Evolutionary conservation across 2,888 invertebrate species (phyloP).

Genomic region (Nemoura dubitans): DNA sequence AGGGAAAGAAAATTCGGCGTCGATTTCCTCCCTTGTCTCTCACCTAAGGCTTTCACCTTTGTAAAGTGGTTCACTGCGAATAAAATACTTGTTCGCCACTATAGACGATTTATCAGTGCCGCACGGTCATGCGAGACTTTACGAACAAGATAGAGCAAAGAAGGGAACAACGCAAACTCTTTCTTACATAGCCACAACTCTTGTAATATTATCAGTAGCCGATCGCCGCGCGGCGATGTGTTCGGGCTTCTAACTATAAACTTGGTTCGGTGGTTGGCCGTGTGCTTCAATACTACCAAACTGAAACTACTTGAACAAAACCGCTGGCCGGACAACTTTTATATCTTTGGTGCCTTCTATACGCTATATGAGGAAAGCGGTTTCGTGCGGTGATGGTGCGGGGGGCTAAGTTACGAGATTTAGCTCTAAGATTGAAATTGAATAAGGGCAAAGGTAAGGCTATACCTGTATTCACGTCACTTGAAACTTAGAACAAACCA

Average conservation of each 20-base stretch:
- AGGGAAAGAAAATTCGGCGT: background rate
- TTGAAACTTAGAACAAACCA: slow-evolving; percentile 30
- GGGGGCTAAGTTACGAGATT: slow-evolving; percentile 10
- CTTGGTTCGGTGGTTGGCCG: background rate
- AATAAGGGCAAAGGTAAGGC: slow-evolving; percentile 27
- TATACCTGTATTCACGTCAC: slow-evolving; percentile 31
- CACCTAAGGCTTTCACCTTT: background rate
- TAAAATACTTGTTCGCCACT: slow-evolving; percentile 5
- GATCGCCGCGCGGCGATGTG: slow-evolving; percentile 35
- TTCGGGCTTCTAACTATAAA: slow-evolving; percentile 20
- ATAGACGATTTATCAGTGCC: slow-evolving; percentile 4
- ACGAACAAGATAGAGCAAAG: slow-evolving; percentile 41
- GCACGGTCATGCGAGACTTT: slow-evolving; percentile 43
- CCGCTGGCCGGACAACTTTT: slow-evolving; percentile 28
- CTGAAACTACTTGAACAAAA: slow-evolving; percentile 14
- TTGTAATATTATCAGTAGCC: slow-evolving; percentile 43
- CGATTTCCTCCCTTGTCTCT: background rate
- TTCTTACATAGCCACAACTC: slow-evolving; percentile 35
- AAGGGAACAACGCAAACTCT: slow-evolving; percentile 42
- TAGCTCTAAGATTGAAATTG: slow-evolving; percentile 31
- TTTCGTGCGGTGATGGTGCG: background rate
- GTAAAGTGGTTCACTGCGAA: background rate
- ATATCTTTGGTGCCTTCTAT: background rate
- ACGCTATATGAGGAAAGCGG: background rate
- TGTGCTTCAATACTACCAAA: slow-evolving; percentile 8